Base-by-base conservation (phyloP, 2,888 invertebrate genomes). In the Mesoligia furuncula region DNA sequence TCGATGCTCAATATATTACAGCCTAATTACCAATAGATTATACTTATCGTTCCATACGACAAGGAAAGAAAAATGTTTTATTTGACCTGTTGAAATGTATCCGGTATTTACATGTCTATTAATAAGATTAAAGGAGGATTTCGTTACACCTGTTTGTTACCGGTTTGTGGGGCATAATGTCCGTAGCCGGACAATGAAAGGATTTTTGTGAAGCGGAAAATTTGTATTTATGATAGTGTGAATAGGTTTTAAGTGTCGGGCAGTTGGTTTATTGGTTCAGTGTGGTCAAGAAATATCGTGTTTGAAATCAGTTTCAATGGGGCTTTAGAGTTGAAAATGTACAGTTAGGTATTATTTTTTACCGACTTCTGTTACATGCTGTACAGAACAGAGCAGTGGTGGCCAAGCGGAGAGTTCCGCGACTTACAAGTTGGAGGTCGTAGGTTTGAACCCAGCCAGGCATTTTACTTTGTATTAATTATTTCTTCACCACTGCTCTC, bases 11-110 rank as follows among this genome's bases (percentile, higher is more conserved):
- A 96, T 96, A 95, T 95, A 94, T 96, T 95, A 95, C 91, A 84
- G 81, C 86, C 92, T 95, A 95, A 95, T 96, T 95, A 95, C 95
- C 94, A 87, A 95, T 96, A 95, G 90, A 95, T 96, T 96, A 96
- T 93, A 94, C 95, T 96, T 96, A 96, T 95, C 94, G 62, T 48
- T 54, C 85, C 73, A 84, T 83, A 85, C 88, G 92, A 92, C 92
- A 90, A 89, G 88, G 74, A 77, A 89, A 91, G 92, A 93, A 92
- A 92, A 92, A 95, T 95, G 92, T 91, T 94, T 93, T 93, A 93
- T 94, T 94, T 93, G 93, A 92, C 91, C 93, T 91, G 93, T 92
- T 93, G 93, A 94, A 91, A 93, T 91, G 90, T 92, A 93, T 91
- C 90, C 90, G 90, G 91, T 93, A 93, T 93, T 95, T 93, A 95